phyloP scores from a whole-genome alignment of 2,797 vertebrate genomes.

The Leuciscus waleckii region DNA sequence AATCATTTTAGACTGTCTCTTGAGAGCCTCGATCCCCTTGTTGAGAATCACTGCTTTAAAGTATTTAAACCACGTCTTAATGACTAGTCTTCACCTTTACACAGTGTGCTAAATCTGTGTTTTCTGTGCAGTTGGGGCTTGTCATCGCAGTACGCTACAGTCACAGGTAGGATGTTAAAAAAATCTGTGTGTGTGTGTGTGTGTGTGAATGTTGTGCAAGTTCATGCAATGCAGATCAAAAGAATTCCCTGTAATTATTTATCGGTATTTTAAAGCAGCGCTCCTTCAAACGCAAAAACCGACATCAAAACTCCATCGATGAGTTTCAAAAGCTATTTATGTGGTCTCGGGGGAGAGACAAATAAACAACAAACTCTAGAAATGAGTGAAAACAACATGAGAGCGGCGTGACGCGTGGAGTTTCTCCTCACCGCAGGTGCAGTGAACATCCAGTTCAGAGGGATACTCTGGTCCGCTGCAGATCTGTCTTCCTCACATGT shows the following conservation, averaged over 20 bases:
- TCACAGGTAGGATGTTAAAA: conserved; percentile 71
- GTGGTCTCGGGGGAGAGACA: conserved; percentile 51
- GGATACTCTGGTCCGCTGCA: conserved; percentile 65
- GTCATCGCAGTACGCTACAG: conserved; percentile 74
- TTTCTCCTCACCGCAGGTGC: conserved; percentile 56
- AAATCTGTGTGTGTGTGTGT: neutral
- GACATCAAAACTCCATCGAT: conserved; percentile 56
- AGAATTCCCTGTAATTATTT: conserved; percentile 23
- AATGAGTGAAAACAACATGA: conserved; percentile 33
- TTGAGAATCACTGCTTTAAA: neutral
- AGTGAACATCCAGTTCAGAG: conserved; percentile 72
- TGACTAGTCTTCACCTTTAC: neutral
- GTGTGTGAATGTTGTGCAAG: neutral
- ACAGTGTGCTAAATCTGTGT: neutral
- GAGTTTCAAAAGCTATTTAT: conserved; percentile 52
- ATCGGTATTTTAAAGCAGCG: conserved; percentile 19
- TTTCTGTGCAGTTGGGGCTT: conserved; percentile 71
- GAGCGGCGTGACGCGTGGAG: conserved; percentile 48
- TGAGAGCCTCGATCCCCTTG: neutral
- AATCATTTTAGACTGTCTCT: neutral
- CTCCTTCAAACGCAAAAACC: conserved; percentile 16
- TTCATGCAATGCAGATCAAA: neutral
- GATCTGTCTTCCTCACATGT: conserved; percentile 65
- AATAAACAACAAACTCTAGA: conserved; percentile 52
- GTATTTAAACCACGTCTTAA: neutral